Conservation (phyloP, 2,113 vertebrate species). For the Lophura nycthemera region DNA sequence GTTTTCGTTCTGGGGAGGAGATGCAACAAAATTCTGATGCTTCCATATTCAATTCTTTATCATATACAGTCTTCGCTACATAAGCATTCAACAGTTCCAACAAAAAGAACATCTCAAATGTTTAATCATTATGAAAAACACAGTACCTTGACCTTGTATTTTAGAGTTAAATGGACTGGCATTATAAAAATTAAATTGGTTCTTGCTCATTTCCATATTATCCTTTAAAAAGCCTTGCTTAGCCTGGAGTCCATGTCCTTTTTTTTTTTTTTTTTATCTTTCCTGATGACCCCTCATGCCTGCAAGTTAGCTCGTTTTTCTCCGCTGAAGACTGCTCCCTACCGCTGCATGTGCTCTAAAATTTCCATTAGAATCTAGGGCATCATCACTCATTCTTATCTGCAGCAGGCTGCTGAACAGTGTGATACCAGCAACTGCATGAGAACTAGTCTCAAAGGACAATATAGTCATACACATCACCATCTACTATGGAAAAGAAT, state of each 20-base stretch:
- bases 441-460: constrained; percentile 73
- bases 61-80: constrained; percentile 36
- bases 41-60: constrained; percentile 38
- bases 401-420: constrained; percentile 76
- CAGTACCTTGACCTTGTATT: constrained; percentile 73
- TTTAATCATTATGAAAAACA: constrained; percentile 73
- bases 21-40: constrained; percentile 4
- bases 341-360: constrained; percentile 69
- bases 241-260: constrained; percentile 65
- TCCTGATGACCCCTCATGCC: constrained; percentile 80
- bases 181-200: constrained; percentile 81
- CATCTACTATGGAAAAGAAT: constrained; percentile 54
- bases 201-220: constrained; percentile 81
- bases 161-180: constrained; percentile 76
- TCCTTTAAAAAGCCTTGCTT: constrained; percentile 70
- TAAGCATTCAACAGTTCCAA: constrained; percentile 41
- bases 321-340: constrained; percentile 80
- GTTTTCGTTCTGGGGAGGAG: constrained; percentile 1
- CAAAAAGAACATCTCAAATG: constrained; percentile 58
- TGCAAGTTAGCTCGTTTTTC: constrained; percentile 84
- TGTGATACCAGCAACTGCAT: constrained; percentile 68
- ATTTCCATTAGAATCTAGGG: constrained; percentile 85
- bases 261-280: constrained; percentile 85
- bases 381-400: constrained; percentile 86
- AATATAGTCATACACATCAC: constrained; percentile 65